Evolutionary conservation across 2,797 vertebrate genomes (phyloP).

Genomic region (Anabas testudineus): DNA sequence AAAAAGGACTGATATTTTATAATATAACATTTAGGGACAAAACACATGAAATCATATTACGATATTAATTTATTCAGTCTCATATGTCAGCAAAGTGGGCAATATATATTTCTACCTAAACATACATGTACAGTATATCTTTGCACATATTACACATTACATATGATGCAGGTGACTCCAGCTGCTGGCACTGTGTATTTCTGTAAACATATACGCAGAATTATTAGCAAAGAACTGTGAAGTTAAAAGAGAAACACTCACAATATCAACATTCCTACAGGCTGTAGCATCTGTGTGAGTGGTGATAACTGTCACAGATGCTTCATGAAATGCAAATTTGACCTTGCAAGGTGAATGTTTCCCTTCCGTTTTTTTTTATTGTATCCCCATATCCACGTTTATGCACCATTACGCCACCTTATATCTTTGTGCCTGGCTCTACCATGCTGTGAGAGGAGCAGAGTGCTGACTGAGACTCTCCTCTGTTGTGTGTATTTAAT

Average conservation of each 20-base stretch:
- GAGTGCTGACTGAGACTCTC: constrained; percentile 3
- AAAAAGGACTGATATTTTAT: too few species aligned
- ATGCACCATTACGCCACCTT: constrained; percentile 50
- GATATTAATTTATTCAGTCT: too few species aligned
- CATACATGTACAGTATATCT: too few species aligned
- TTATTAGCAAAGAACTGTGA: constrained; percentile 37
- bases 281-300: constrained; percentile 40
- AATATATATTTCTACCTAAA: too few species aligned
- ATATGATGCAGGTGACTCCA: background rate
- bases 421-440: constrained; percentile 32
- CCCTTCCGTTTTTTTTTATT: too few species aligned
- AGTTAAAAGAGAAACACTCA: constrained; percentile 41
- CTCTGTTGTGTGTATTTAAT: constrained; percentile 18
- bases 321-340: constrained; percentile 43
- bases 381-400: constrained; percentile 18
- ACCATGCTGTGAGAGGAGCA: constrained; percentile 27
- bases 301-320: constrained; percentile 38
- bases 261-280: constrained; percentile 34
- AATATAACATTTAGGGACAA: too few species aligned
- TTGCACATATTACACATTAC: too few species aligned
- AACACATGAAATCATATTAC: too few species aligned
- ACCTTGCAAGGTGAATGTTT: constrained; percentile 39
- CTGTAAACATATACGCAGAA: background rate
- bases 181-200: constrained; percentile 15
- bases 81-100: too few species aligned